Percentiles rank a stretch among this genome's conserved stretches.
These are phyloP conservation scores for Trachelus iudaicus DNA, from an alignment of 2,888 invertebrate genomes.

Conservation along the genomic window DNA sequence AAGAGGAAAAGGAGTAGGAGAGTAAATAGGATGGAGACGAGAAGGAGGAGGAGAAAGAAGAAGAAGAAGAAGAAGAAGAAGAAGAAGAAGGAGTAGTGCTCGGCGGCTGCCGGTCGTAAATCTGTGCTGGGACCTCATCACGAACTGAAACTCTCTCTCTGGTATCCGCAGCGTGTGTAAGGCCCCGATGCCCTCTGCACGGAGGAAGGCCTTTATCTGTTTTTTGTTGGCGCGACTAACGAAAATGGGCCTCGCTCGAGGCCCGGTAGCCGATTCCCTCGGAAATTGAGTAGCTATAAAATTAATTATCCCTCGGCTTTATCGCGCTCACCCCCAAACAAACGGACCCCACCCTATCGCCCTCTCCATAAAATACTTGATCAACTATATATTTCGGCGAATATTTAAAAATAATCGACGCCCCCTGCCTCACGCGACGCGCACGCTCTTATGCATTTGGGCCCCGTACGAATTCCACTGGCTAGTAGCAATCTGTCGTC, in stretches of 20 bases:
- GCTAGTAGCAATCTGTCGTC: too few species aligned
- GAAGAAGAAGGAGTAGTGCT: conserved; percentile 45
- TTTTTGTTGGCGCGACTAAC: conserved; percentile 51
- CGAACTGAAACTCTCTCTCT: conserved; percentile 46
- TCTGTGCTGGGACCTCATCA: conserved; percentile 60
- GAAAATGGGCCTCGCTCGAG: conserved; percentile 46
- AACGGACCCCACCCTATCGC: too few species aligned
- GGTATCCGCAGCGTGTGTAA: conserved; percentile 14
- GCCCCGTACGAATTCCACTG: too few species aligned
- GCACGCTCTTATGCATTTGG: too few species aligned
- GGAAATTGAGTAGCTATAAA: conserved; percentile 66
- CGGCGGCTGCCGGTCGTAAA: conserved; percentile 59
- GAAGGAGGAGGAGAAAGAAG: conserved; percentile 22
- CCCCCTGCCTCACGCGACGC: too few species aligned
- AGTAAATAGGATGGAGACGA: conserved; percentile 17
- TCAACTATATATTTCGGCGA: too few species aligned
- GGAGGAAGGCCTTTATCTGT: conserved; percentile 20
- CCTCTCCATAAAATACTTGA: too few species aligned
- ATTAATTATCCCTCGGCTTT: conserved; percentile 65
- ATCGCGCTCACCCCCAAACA: conserved; percentile 42
- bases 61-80: conserved; percentile 42
- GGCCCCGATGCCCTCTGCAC: conserved; percentile 10
- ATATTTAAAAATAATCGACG: too few species aligned
- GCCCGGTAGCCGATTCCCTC: conserved; percentile 62
- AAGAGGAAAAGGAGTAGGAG: conserved; percentile 6